Base-by-base conservation (phyloP, 1,140 invertebrate species). In the Leptinotarsa lineolata region DNA sequence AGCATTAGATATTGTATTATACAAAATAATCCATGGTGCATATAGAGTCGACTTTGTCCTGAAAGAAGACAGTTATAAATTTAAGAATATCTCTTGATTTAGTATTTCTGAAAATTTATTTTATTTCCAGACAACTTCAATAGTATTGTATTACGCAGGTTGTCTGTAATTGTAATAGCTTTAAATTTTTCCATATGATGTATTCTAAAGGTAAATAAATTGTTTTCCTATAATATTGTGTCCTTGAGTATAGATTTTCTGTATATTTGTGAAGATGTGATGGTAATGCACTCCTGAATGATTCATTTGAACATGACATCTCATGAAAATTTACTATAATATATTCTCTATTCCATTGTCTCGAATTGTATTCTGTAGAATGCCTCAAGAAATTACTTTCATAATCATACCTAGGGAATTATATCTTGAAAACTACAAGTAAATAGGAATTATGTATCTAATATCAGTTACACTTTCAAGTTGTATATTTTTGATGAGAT, bases 141-240 rank as follows among this genome's bases (percentile, higher is more conserved):
- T 69, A 74, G 66, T 63, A 70, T 63, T 72, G 65, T 68, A 74
- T 61, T 76, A 70, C 74, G 74, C 68, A 60, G 65, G 76, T 77
- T 75, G 74, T 71, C 74, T 81, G 74, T 81, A 70, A 76, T 78
- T 79, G 75, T 79, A 77, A 80, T 78, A 81, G 79, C 79, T 81
- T 81, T 81, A 81, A 81, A 72, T 78, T 81, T 80, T 80, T 78
- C 78, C 76, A 76, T 79, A 79, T 79, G 68, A 69, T 79, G 80
- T 81, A 81, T 79, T 75, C 76, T 80, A 78, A 79, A 76, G 78
- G 72, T 72, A 75, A 79, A 79, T 76, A 77, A 81, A 79, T 78
- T 81, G 80, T 81, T 80, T 81, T 79, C 80, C 77, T 81, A 79
- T 79, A 79, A 72, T 63, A 39, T 39, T 39, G 30, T 39, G 30